Evolutionary conservation across 2,113 vertebrate genomes (phyloP).

Genomic region (Steatornis caripensis): DNA sequence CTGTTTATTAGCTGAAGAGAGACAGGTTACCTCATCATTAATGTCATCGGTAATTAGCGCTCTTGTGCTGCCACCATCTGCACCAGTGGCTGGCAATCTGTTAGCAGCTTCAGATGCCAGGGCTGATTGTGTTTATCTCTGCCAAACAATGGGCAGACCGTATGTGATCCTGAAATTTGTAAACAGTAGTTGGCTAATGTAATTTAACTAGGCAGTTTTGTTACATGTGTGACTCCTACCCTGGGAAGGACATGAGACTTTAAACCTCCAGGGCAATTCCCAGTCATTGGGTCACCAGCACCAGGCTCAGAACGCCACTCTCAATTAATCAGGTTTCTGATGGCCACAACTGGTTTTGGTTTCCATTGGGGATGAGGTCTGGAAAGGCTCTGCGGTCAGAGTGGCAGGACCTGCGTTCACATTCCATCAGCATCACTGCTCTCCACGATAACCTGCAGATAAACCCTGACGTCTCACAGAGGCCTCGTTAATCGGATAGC

Average conservation of each 20-base stretch:
- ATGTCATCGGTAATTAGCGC: constrained; percentile 49
- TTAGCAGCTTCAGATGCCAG: constrained; percentile 30
- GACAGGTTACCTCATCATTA: constrained; percentile 52
- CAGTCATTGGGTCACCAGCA: constrained; percentile 26
- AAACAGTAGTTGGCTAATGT: constrained; percentile 2
- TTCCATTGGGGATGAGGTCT: background rate
- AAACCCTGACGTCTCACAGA: background rate
- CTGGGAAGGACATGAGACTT: constrained; percentile 21
- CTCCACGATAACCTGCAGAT: background rate
- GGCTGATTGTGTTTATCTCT: background rate
- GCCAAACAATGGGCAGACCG: background rate
- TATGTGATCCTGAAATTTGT: background rate
- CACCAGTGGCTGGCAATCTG: background rate
- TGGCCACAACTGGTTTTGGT: constrained; percentile 22
- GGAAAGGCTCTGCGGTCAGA: background rate
- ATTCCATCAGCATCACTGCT: constrained; percentile 40
- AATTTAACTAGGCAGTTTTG: constrained; percentile 12
- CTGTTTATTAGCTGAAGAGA: constrained; percentile 52
- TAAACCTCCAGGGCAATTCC: constrained; percentile 57
- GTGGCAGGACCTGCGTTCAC: background rate
- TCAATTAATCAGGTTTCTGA: constrained; percentile 49
- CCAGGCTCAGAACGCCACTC: constrained; percentile 11
- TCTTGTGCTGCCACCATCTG: constrained; percentile 17
- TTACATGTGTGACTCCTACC: background rate
- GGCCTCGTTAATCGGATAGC: background rate